Percentiles rank a stretch among this genome's conserved stretches.
phyloP scores from a whole-genome alignment of 2,888 invertebrate genomes.

The Alentia gelatinosa region DNA sequence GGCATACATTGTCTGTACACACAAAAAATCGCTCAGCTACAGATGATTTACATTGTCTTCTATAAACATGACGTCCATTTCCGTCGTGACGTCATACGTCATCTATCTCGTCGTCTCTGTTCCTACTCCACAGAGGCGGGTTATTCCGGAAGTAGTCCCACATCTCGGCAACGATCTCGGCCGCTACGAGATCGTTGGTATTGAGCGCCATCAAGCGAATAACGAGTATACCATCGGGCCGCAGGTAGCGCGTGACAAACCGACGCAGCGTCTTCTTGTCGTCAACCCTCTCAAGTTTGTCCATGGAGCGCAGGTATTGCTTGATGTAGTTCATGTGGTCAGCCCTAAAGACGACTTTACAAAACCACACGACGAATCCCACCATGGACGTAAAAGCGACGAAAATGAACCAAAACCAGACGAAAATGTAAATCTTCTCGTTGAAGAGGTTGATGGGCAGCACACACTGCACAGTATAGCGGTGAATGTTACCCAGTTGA shows the following conservation, averaged over 20 bases:
- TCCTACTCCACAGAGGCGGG: conserved; percentile 23
- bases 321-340: conserved; percentile 54
- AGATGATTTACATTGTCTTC: too few relatives aligned
- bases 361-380: conserved; percentile 50
- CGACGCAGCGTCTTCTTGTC: conserved; percentile 47
- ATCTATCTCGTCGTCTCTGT: conserved; percentile 8
- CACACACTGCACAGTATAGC: conserved; percentile 65
- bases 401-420: conserved; percentile 63
- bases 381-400: not conserved
- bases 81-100: conserved; percentile 16
- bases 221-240: conserved; percentile 55
- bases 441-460: conserved; percentile 66
- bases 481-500: conserved; percentile 63
- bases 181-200: conserved; percentile 50
- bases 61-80: too few relatives aligned
- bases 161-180: conserved; percentile 52
- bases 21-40: too few relatives aligned
- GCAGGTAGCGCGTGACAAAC: conserved; percentile 52
- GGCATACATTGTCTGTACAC: too few relatives aligned
- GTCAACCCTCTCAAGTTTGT: conserved; percentile 24
- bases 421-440: conserved; percentile 65
- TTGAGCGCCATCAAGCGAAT: conserved; percentile 51
- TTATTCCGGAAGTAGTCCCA: conserved; percentile 55
- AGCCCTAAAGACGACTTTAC: not conserved
- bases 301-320: conserved; percentile 48